phyloP scores from a whole-genome alignment of 2,797 vertebrate species.

The Danionella dracula region DNA sequence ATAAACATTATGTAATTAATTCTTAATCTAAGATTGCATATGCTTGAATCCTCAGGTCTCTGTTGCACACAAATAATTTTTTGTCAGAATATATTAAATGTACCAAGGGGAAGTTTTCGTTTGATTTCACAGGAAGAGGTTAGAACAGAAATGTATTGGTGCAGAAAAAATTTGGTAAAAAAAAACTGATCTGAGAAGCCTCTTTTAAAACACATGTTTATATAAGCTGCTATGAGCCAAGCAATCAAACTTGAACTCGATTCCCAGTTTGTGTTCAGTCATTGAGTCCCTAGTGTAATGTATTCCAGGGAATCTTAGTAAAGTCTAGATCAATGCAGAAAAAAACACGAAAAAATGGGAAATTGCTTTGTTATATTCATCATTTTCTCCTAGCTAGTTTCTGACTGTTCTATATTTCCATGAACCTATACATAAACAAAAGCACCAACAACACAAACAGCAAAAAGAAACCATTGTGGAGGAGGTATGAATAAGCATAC shows the following conservation, averaged over 20 bases:
- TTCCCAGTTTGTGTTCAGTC: neutral
- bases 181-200: too few species aligned
- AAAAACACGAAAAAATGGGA: conserved; percentile 7
- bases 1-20: neutral
- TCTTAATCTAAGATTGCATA: conserved; percentile 2
- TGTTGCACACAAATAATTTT: too few species aligned
- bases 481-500: neutral
- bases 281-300: neutral
- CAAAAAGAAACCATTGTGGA: conserved; percentile 40
- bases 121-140: too few species aligned
- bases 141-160: too few species aligned
- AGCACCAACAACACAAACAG: neutral
- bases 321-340: conserved; percentile 3
- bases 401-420: too few species aligned
- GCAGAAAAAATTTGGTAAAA: too few species aligned
- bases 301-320: neutral
- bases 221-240: neutral
- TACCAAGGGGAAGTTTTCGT: too few species aligned
- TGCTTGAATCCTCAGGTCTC: too few species aligned
- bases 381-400: too few species aligned
- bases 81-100: too few species aligned
- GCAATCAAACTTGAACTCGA: neutral
- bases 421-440: conserved; percentile 10
- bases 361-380: too few species aligned
- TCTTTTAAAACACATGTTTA: too few species aligned